Base-by-base conservation (phyloP, 2,888 invertebrate genomes). In the Plagodis pulveraria region DNA sequence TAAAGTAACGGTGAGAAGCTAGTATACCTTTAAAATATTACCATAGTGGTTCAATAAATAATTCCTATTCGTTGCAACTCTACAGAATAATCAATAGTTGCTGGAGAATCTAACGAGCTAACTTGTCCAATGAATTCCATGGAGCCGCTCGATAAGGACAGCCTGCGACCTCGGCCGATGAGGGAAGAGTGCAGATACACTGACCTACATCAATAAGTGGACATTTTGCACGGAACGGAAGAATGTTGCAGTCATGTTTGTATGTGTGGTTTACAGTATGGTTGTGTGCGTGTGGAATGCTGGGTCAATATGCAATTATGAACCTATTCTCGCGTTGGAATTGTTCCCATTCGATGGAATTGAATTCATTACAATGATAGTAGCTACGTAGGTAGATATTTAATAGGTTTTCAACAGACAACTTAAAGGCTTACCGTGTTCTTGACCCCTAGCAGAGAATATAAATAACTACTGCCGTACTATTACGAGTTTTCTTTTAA, bases 181-280 rank as follows among this genome's bases (percentile, higher is more conserved):
- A 63, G 73, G 62, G 70, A 86, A 59, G 61, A 74, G 74, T 67
- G 66, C 69, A 63, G 72, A 64, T 62, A 66, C 67, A 77, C 77
- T 89, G 89, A 89, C 89, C 89, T 89, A 89, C 89, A 89, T 89
- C 89, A 89, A 88, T 84, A 83, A 82, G 78, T 85, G 84, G 83
- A 83, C 81, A 83, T 80, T 84, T 78, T 70, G 81, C 80, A 70
- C 73, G 70, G 74, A 74, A 73, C 74, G 77, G 77, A 83, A 79
- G 86, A 86, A 87, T 87, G 86, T 64, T 71, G 75, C 66, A 70
- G 63, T 50, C 50, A 45, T 58, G 38, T 43, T 11, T 38, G 32
- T 32, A 42, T 49, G 44, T 51, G 55, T 36, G 47, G 22, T 33
- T 22, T 6, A 12, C 7, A 43, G 53, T 40, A 12, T 34, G 55